Base-by-base conservation (phyloP, 2,888 invertebrate genomes). In the Branchipolynoe longqiensis region DNA sequence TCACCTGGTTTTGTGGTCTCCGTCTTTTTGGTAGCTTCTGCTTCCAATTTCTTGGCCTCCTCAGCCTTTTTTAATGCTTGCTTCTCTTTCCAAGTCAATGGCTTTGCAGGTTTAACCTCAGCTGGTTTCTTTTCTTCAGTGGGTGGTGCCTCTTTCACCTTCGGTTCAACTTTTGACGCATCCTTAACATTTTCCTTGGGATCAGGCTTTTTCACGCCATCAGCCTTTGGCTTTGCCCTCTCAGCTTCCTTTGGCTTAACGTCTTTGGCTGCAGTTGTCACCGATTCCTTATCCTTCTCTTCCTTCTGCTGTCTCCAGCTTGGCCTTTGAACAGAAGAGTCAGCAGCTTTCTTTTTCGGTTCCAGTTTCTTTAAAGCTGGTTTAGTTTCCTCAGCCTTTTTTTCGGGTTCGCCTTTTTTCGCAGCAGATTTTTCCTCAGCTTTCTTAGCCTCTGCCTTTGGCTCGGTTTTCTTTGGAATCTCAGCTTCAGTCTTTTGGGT, bases 31-130 rank as follows among this genome's bases (percentile, higher is more conserved):
- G n/a, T n/a, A n/a, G n/a, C n/a, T n/a, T n/a, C n/a, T 36, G 14
- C 38, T 33, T 73, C 36, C 18, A 31, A 25, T 28, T 64, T 36
- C 36, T 64, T 38, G 3, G 38, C 54, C 4, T 78, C 73, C 73
- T 78, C 78, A 41, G 41, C 54, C 48, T 78, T 78, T 78, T 78
- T 78, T n/a, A 78, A 48, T 0, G 1, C 78, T 41, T 78, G 41
- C 78, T 78, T 78, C 33, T 78, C 78, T 25, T 78, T 78, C 78
- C 78, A 78, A 3, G 78, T 78, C 48, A 78, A 54, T 25, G 78
- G 78, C 33, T 78, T 78, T 1, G 40, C 78, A 25, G 78, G 41
- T 48, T 78, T 78, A 25, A 28, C 78, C n/a, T 78, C 78, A 25
- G 41, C 78, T 38, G 62, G 62, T 25, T 41, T 73, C 41, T 78